These are phyloP conservation scores for Thryonomys swinderianus DNA, from an alignment of 2,113 vertebrate species.

Conservation along the genomic window DNA sequence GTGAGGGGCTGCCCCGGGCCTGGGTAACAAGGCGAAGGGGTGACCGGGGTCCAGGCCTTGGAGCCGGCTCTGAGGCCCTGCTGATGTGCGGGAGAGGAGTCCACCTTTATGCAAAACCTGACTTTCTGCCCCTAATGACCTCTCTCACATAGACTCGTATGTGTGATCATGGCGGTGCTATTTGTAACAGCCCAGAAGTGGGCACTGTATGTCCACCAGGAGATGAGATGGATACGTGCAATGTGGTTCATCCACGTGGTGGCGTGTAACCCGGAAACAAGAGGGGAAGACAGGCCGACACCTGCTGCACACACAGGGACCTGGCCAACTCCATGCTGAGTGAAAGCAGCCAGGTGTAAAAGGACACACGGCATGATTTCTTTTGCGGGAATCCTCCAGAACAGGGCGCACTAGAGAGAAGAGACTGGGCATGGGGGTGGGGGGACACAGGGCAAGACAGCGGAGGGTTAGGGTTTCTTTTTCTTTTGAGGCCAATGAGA, in stretches of 20 bases:
- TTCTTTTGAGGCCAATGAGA: neutral
- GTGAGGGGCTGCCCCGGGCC: neutral
- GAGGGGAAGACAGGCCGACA: neutral
- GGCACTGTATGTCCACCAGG: neutral
- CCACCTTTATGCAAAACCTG: no score
- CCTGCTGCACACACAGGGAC: rapidly evolving
- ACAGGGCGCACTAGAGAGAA: neutral
- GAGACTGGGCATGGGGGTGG: neutral
- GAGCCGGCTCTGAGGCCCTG: neutral
- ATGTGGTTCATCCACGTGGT: neutral
- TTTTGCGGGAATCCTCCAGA: neutral
- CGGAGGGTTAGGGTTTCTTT: rapidly evolving
- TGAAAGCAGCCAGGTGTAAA: neutral
- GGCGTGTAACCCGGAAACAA: neutral
- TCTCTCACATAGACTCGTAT: neutral
- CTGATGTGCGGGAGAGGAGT: rapidly evolving
- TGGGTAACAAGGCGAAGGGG: rapidly evolving
- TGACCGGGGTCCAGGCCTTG: rapidly evolving
- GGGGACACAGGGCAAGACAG: rapidly evolving
- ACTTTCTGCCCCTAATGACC: neutral
- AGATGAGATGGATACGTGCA: rapidly evolving
- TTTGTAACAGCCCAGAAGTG: neutral
- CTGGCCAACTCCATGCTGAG: neutral
- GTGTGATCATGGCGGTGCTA: neutral
- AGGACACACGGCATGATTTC: neutral